Evolutionary conservation across 2,797 vertebrate species (phyloP).

Genomic region (Eupleurogrammus muticus): DNA sequence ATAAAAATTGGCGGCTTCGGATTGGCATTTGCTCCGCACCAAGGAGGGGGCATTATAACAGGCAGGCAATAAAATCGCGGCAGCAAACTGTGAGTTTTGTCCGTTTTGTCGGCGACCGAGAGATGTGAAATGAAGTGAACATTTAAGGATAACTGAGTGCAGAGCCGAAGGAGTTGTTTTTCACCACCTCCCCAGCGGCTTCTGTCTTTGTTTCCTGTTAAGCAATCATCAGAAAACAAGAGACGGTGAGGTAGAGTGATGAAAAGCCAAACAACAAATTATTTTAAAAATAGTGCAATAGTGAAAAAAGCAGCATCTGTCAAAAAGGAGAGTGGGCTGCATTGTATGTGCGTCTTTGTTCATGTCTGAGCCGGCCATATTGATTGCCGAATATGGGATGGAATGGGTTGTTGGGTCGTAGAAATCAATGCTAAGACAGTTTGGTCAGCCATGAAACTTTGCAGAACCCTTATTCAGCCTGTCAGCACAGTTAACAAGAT

Average conservation of each 20-base stretch:
- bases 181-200: conserved; percentile 35
- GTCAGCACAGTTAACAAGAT: conserved; percentile 30
- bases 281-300: conserved; percentile 33
- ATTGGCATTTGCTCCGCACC: conserved; percentile 28
- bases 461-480: conserved; percentile 43
- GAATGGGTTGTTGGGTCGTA: conserved; percentile 21
- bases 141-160: conserved; percentile 51
- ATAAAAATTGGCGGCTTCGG: conserved; percentile 44
- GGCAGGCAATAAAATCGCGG: conserved; percentile 28
- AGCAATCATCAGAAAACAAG: conserved; percentile 47
- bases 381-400: conserved; percentile 38
- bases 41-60: conserved; percentile 34
- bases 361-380: conserved; percentile 32
- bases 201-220: conserved; percentile 56
- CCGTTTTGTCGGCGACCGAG: conserved; percentile 18
- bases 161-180: conserved; percentile 47
- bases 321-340: conserved; percentile 24
- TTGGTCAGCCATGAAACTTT: conserved; percentile 71
- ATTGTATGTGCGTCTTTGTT: conserved; percentile 37
- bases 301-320: conserved; percentile 32
- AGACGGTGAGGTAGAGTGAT: conserved; percentile 7
- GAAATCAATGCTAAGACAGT: conserved; percentile 72
- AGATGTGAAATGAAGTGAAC: conserved; percentile 48
- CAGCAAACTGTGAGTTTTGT: conserved; percentile 27
- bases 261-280: conserved; percentile 45